Evolutionary conservation across 2,797 vertebrate species (phyloP).

Genomic region (Phyllotis vaccarum): DNA sequence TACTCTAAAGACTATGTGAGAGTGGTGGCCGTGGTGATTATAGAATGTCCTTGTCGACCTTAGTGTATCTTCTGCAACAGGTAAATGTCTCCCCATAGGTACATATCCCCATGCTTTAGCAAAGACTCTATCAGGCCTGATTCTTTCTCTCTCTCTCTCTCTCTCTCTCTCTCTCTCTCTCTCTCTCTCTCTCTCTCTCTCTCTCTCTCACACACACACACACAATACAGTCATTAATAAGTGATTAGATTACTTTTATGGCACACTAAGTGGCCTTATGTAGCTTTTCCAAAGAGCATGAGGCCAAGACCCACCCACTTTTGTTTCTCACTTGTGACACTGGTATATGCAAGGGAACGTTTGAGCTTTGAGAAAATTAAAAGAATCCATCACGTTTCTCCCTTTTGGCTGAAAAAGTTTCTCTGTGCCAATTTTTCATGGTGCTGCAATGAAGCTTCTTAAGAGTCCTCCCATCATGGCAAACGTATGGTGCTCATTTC

Average conservation of each 20-base stretch:
- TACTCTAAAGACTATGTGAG: neutral
- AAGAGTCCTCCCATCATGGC: constrained; percentile 40
- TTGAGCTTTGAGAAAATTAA: constrained; percentile 79
- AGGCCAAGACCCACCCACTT: neutral
- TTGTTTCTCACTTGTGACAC: constrained; percentile 48
- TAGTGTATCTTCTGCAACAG: neutral
- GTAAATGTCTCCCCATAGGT: neutral
- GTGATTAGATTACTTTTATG: constrained; percentile 17
- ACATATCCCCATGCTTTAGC: neutral
- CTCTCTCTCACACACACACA: neutral
- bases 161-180: no score
- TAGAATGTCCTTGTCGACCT: neutral
- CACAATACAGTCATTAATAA: constrained; percentile 33
- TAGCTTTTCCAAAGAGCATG: constrained; percentile 29
- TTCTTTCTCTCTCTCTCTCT: no score
- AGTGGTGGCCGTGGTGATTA: neutral
- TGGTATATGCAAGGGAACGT: constrained; percentile 61
- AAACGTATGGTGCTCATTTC: constrained; percentile 73
- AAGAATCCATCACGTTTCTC: constrained; percentile 78
- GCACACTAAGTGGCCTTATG: constrained; percentile 34
- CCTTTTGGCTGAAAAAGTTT: constrained; percentile 72
- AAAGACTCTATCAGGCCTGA: neutral
- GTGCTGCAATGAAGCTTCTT: constrained; percentile 39
- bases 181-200: no score
- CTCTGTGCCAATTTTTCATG: constrained; percentile 67